These are phyloP conservation scores for Cerastis leucographa DNA, from an alignment of 2,888 invertebrate genomes.

Conservation along the genomic window DNA sequence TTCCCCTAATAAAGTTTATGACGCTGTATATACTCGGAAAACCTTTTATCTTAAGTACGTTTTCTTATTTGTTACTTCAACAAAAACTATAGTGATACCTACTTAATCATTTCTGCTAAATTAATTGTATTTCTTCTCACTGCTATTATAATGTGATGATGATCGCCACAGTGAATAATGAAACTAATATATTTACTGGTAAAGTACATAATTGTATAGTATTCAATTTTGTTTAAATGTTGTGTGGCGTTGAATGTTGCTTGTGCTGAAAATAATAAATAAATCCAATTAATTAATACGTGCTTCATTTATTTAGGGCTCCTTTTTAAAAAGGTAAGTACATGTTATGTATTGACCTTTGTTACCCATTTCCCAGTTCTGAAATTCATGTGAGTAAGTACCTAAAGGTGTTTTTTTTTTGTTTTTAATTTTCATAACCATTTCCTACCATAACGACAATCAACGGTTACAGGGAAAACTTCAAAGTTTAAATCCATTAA, in stretches of 20 bases:
- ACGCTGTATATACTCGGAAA: not conserved
- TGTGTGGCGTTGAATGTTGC: conserved; percentile 79
- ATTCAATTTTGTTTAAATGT: conserved; percentile 64
- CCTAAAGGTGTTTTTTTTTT: not conserved
- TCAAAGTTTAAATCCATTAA: not conserved
- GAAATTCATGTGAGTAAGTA: not conserved
- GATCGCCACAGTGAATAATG: conserved; percentile 18
- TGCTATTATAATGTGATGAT: not conserved
- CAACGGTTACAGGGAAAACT: not conserved
- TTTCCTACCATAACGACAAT: not conserved
- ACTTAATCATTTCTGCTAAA: not conserved
- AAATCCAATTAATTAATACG: conserved; percentile 34
- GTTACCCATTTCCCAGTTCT: not conserved
- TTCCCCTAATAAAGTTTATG: not conserved
- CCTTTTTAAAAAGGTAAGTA: not conserved
- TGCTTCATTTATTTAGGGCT: conserved; percentile 3
- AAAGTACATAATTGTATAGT: conserved; percentile 44
- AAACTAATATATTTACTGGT: conserved; percentile 45
- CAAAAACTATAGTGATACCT: not conserved
- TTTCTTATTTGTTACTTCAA: not conserved
- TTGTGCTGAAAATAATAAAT: conserved; percentile 73
- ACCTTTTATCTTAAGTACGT: not conserved
- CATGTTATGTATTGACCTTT: not conserved
- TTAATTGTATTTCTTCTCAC: not conserved
- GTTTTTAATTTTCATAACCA: not conserved